Percentiles rank a stretch among this genome's conserved stretches.
Conservation (phyloP, 2,888 invertebrate species). For the Gortyna flavago region DNA sequence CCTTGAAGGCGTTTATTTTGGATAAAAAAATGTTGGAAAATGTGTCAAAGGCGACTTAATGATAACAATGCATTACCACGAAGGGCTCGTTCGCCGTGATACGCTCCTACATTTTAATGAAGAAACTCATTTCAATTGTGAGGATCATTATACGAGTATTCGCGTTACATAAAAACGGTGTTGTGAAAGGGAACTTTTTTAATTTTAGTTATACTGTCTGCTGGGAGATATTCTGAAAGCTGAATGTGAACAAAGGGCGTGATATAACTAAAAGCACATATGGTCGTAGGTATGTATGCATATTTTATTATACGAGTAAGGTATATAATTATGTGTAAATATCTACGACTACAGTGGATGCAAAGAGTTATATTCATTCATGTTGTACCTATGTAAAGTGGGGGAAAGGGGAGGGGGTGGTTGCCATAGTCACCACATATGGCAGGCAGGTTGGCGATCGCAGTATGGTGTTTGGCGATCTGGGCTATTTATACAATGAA, state of each 20-base stretch:
- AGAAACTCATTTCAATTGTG: slow-evolving; percentile 70
- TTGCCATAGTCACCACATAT: neutral
- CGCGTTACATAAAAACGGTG: slow-evolving; percentile 66
- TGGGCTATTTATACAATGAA: neutral
- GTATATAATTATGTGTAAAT: neutral
- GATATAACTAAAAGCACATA: slow-evolving; percentile 32
- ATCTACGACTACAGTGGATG: neutral
- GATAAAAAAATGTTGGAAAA: slow-evolving; percentile 42
- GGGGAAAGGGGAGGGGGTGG: neutral
- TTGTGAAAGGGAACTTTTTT: slow-evolving; percentile 68
- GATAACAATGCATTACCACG: slow-evolving; percentile 63
- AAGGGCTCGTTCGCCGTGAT: slow-evolving; percentile 61
- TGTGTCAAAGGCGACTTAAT: slow-evolving; percentile 60
- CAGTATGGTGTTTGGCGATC: neutral
- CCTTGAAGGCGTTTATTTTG: slow-evolving; percentile 26
- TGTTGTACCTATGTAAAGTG: neutral
- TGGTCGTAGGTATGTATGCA: neutral
- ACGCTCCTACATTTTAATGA: slow-evolving; percentile 69
- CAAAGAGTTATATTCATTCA: slow-evolving; percentile 13
- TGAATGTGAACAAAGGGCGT: slow-evolving; percentile 40
- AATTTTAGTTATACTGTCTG: slow-evolving; percentile 68
- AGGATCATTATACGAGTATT: slow-evolving; percentile 70
- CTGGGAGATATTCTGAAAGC: slow-evolving; percentile 50
- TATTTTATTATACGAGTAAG: too few species aligned
- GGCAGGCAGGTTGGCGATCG: neutral